Evolutionary conservation across 2,888 invertebrate genomes (phyloP).

Genomic region (Eurytoma adleriae): DNA sequence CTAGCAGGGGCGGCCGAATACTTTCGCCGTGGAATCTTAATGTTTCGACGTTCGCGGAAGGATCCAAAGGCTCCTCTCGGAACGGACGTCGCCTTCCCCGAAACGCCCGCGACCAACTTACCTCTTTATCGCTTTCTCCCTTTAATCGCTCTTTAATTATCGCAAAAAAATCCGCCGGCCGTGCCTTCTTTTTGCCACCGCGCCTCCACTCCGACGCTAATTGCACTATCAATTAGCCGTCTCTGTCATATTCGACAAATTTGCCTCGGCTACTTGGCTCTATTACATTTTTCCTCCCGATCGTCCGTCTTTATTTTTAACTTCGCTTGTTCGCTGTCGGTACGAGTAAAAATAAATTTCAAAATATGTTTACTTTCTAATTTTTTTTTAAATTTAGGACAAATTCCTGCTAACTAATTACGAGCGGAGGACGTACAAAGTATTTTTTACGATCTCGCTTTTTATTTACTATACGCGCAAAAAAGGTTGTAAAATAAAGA

Average conservation of each 20-base stretch:
- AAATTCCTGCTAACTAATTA: no score
- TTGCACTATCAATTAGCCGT: constrained; percentile 26
- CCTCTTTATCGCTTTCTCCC: constrained; percentile 1
- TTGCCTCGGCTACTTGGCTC: neutral
- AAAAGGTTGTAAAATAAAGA: neutral
- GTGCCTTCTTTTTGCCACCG: neutral
- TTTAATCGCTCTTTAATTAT: neutral
- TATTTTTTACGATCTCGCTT: no score
- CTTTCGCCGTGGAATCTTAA: constrained; percentile 64
- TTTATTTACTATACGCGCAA: no score
- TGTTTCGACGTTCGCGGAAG: constrained; percentile 64
- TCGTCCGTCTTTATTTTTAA: no score
- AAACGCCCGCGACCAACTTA: constrained; percentile 8
- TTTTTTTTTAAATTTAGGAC: no score
- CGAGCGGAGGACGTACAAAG: no score
- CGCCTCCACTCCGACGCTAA: neutral
- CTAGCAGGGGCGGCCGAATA: constrained; percentile 34
- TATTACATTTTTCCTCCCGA: no score
- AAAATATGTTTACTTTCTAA: no score
- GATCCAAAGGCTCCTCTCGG: constrained; percentile 47
- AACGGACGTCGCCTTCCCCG: constrained; percentile 36
- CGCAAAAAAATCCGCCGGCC: neutral
- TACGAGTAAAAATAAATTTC: no score
- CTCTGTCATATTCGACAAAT: constrained; percentile 5
- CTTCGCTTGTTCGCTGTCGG: no score